phyloP scores from a whole-genome alignment of 2,797 vertebrate genomes.

The Lutjanus campechanus region DNA sequence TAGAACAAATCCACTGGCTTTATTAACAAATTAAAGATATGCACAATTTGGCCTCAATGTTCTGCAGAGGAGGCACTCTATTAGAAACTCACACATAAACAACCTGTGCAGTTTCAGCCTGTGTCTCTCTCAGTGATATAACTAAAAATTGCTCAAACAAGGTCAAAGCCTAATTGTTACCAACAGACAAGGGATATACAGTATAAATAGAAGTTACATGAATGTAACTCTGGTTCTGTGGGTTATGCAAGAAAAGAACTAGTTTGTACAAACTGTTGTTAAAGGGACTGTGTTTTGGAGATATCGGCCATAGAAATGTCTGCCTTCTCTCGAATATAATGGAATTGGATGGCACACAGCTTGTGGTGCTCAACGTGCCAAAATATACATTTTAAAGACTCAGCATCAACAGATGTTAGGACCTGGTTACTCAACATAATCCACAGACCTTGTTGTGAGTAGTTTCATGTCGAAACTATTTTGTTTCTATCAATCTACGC shows the following conservation, averaged over 20 bases:
- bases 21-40: slow-evolving; percentile 67
- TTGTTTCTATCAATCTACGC: no score
- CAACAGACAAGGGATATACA: background rate
- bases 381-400: no score
- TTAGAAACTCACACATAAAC: slow-evolving; percentile 26
- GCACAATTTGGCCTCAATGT: slow-evolving; percentile 24
- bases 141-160: slow-evolving; percentile 38
- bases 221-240: background rate
- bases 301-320: no score
- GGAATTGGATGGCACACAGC: no score
- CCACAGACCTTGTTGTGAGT: no score
- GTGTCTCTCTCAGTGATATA: background rate
- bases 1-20: slow-evolving; percentile 23
- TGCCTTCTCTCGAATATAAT: no score
- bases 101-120: background rate
- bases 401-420: no score
- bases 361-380: no score
- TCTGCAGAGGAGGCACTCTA: slow-evolving; percentile 31
- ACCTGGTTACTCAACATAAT: no score
- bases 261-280: background rate
- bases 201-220: background rate
- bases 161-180: slow-evolving; percentile 36
- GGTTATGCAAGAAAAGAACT: background rate
- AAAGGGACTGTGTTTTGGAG: no score
- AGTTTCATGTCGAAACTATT: no score